Evolutionary conservation across 2,888 invertebrate species (phyloP).

Genomic region (Dorcus parallelipipedus): DNA sequence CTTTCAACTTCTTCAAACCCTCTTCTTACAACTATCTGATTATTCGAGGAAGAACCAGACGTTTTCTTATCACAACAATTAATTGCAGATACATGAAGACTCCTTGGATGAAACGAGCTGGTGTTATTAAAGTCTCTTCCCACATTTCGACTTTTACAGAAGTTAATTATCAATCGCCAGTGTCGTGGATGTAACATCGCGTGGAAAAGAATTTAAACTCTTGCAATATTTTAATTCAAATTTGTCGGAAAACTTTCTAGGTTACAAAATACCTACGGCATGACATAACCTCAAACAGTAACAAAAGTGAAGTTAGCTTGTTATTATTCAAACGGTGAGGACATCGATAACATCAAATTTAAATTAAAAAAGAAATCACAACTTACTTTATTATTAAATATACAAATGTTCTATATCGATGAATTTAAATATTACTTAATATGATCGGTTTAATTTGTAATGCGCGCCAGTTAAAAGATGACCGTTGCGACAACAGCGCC

Average conservation of each 20-base stretch:
- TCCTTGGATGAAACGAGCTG: neutral
- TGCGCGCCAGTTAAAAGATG: neutral
- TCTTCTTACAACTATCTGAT: neutral
- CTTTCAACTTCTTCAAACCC: slow-evolving; percentile 39
- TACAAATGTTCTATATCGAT: no score
- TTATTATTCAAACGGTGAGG: no score
- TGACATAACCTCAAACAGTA: slow-evolving; percentile 8
- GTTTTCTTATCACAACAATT: neutral
- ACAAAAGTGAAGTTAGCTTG: neutral
- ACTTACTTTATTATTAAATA: no score
- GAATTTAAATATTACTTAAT: no score
- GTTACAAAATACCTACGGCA: slow-evolving; percentile 3
- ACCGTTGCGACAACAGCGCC: neutral
- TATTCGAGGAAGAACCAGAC: neutral
- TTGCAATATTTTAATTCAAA: neutral
- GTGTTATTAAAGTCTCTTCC: slow-evolving; percentile 1
- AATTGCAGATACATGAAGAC: slow-evolving; percentile 4
- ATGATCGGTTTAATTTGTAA: neutral
- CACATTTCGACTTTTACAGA: slow-evolving; percentile 1
- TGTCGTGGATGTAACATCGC: slow-evolving; percentile 10
- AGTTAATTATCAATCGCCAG: slow-evolving; percentile 5
- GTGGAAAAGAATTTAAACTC: neutral
- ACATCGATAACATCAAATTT: no score
- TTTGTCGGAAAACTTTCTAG: slow-evolving; percentile 1
- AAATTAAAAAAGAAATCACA: no score